Percentiles rank a stretch among this genome's conserved stretches.
Conservation (phyloP, 2,113 vertebrate genomes). For the Vidua macroura region DNA sequence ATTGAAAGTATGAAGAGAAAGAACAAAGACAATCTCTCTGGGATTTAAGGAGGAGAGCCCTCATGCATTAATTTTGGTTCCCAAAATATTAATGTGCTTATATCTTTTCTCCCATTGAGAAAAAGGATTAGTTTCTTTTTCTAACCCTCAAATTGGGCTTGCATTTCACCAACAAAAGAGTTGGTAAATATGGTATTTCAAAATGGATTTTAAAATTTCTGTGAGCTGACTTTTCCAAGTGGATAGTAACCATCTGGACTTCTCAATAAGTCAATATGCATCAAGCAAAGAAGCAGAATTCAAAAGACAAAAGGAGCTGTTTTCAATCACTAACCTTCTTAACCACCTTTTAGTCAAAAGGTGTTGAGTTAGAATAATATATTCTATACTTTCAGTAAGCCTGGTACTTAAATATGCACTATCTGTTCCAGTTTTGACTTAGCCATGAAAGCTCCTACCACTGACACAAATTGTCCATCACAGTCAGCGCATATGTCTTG, state of each 20-base stretch:
- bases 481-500: background rate
- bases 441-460: background rate
- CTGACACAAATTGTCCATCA: background rate
- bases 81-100: background rate
- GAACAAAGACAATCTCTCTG: background rate
- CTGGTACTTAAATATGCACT: background rate
- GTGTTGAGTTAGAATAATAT: background rate
- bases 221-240: conserved; percentile 7
- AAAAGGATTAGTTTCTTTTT: background rate
- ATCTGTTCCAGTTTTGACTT: background rate
- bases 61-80: background rate
- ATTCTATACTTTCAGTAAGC: background rate
- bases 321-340: background rate
- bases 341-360: background rate
- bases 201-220: conserved; percentile 26
- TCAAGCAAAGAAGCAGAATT: background rate
- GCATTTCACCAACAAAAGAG: background rate
- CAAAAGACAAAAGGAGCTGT: background rate
- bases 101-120: background rate
- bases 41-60: background rate
- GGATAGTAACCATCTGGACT: conserved; percentile 24
- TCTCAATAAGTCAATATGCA: conserved; percentile 34
- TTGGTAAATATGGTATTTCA: conserved; percentile 2
- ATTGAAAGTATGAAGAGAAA: background rate
- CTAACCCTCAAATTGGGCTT: background rate